Conservation (phyloP, 1,140 invertebrate genomes). For the Neodiprion fabricii region DNA sequence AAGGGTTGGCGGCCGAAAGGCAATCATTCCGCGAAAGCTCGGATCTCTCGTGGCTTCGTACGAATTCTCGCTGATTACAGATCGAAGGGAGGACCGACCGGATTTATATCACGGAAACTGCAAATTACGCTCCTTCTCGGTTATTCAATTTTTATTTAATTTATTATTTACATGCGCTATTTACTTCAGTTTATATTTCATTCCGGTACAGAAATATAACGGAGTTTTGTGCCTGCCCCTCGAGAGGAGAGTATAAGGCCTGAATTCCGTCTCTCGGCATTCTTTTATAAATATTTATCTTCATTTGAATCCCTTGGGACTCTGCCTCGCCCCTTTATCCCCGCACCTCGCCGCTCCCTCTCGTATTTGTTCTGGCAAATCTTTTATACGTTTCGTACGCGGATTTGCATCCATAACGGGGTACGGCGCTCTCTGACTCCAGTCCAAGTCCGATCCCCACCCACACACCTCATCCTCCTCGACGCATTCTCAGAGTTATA, state of each 20-base stretch:
- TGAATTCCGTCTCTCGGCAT: conserved; percentile 18
- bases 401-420: conserved; percentile 52
- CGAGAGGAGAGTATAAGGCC: neutral
- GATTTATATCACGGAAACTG: no score
- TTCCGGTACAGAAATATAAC: neutral
- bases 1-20: no score
- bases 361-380: conserved; percentile 55
- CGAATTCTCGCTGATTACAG: no score
- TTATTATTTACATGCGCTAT: no score
- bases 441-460: no score
- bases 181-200: no score
- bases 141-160: no score
- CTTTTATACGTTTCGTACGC: conserved; percentile 50
- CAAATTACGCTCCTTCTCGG: no score
- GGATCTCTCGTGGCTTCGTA: no score
- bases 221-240: neutral
- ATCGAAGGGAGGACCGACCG: no score
- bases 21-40: no score
- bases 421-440: conserved; percentile 27
- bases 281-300: conserved; percentile 60
- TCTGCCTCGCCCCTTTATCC: neutral
- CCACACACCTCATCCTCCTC: no score
- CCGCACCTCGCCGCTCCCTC: conserved; percentile 6
- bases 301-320: conserved; percentile 52
- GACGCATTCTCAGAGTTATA: neutral